These are phyloP conservation scores for Polyergus mexicanus DNA, from an alignment of 1,140 invertebrate species.

Conservation along the genomic window DNA sequence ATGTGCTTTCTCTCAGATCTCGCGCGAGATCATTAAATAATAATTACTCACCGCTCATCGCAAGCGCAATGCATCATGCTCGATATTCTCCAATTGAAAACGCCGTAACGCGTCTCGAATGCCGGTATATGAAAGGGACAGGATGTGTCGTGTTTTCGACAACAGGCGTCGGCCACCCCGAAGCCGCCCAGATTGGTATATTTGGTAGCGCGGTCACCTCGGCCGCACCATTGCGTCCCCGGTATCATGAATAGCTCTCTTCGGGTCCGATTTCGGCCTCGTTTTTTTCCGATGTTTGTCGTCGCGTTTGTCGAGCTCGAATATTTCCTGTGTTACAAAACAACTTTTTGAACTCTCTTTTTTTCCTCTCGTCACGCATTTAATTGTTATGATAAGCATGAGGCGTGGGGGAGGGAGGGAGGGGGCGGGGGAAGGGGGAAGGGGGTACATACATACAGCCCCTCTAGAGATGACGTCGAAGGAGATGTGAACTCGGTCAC, in stretches of 20 bases:
- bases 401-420: too few species aligned
- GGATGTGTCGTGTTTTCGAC: conserved; percentile 92
- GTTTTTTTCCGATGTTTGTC: conserved; percentile 30
- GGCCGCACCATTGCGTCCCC: conserved; percentile 96
- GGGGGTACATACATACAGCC: too few species aligned
- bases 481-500: neutral
- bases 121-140: conserved; percentile 94
- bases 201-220: conserved; percentile 91
- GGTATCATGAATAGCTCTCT: conserved; percentile 91
- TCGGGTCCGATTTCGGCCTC: conserved; percentile 82
- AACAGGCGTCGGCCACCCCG: conserved; percentile 93
- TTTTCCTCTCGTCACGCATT: neutral
- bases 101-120: conserved; percentile 92
- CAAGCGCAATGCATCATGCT: conserved; percentile 96
- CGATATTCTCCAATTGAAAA: conserved; percentile 94
- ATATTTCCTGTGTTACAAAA: conserved; percentile 54
- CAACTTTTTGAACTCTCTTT: neutral
- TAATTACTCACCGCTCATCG: conserved; percentile 91
- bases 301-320: conserved; percentile 43
- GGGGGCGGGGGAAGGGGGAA: too few species aligned
- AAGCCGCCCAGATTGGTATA: conserved; percentile 93
- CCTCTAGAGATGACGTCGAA: too few species aligned
- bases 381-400: neutral
- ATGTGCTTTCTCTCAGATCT: neutral
- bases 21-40: conserved; percentile 64